Evolutionary conservation across 92 coral and sea anemone species (phyloP), one percentile per base, ranked within the genome.

Genomic region (Epizoanthus ramosus): DNA sequence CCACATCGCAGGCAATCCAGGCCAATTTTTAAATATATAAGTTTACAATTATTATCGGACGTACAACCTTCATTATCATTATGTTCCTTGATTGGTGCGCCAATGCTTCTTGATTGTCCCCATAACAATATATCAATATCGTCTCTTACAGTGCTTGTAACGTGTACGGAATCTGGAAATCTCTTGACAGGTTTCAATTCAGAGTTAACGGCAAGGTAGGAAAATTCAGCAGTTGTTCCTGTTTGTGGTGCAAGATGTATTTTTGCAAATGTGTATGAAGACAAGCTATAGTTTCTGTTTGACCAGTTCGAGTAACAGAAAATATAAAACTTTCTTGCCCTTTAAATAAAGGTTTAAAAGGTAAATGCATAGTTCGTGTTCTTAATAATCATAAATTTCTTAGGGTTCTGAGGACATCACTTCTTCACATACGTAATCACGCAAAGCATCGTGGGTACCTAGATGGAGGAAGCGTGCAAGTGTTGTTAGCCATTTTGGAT

Each of bases 381-480:
- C 43, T 70, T 24, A 22, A 31, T 60, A 6, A 12, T 59, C 43
- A 22, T 24, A 4, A 21, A 3, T 43, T 77, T 2, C 54, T 28
- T 80, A 93, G 97, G 68, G 37, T 88, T 14, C 71, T 91, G 72
- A 81, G 88, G 81, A 83, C 87, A 17, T 86, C 93, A 6, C 84
- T 93, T 28, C 91, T 93, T 24, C 81, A 79, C 61, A 73, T 93
- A 14, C 94, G 85, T 17, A 72, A 81, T 53, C 90, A 87, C 57
- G 84, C 90, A 14, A 43, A 68, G 47, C 92, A 58, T n/a, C 92
- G 87, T 17, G 92, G 94, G 63, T 91, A 85, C 74, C 80, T 93
- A 15, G 87, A 87, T 81, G 57, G 33, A 35, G 53, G 76, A 54
- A 43, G 73, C 39, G 45, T 76, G 69, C 81, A 68, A 3, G 85